Evolutionary conservation across 2,888 invertebrate species (phyloP), one percentile per base, ranked within the genome.

Genomic region (Drosophila helvetica): DNA sequence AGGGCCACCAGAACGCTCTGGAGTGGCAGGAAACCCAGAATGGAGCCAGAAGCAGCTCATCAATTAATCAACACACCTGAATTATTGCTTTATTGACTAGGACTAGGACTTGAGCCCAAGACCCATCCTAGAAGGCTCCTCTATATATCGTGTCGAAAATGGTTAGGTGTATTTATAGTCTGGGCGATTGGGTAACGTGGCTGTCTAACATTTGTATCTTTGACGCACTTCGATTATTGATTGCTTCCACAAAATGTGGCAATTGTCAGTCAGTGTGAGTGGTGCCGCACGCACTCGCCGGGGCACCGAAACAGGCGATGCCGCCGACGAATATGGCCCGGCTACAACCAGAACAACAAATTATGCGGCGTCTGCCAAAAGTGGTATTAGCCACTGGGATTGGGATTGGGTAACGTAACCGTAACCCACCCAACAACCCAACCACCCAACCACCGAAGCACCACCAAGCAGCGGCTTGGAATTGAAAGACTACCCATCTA

Each of bases 161-260:
- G 66, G 27, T 8, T 53, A 7, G 38, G 15, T 7, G 15, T 70
- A 79, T 73, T 77, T 76, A 68, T 76, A 48, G 61, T 7, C 53
- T 42, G 18, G 38, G 45, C 18, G 19, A 57, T 62, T 48, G 54
- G 53, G 60, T 66, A 77, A 69, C 70, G 15, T 7, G 6, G 38
- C n/a, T 38, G 38, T 83, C 72, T 53, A 83, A 82, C 80, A 87
- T 83, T 83, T 83, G 88, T 86, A 64, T 53, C 57, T 66, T 84
- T 79, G 86, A 80, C 81, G 85, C 81, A 84, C 87, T 77, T 88
- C 82, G 85, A 46, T 79, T 88, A 84, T 84, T 86, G 83, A 84
- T 84, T 88, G 86, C 84, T 86, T 78, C 83, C 84, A 83, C 83
- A 72, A 83, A 83, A 83, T 88, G 83, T 84, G 83, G 86, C 84